Base-by-base conservation (phyloP, 2,113 vertebrate species). In the Lamprologus tigripictilis region DNA sequence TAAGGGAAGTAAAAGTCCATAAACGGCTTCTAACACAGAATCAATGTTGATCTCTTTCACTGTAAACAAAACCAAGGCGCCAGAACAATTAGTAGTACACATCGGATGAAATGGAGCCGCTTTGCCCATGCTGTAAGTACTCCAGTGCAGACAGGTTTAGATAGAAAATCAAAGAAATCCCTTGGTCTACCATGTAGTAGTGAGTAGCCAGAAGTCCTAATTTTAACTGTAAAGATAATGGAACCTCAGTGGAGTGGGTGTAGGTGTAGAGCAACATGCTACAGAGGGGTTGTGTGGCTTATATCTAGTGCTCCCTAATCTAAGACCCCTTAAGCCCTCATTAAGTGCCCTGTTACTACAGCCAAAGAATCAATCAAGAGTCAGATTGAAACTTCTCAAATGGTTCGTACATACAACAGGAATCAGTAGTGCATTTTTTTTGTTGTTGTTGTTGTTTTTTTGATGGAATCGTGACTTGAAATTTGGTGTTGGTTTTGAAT, bases 41-140 rank as follows among this genome's bases (percentile, higher is more conserved):
- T 89, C 80, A 53, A 49, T 84, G 55, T 91, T 90, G 73, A 89
- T 90, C 51, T 78, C 84, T 85, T 86, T 84, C 53, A 58, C 88
- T 93, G 90, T 91, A 93, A 94, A 92, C 85, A 92, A 93, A 94
- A 89, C 53, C 42, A 79, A 92, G 86, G 87, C 5, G 63, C 53
- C 80, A 83, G 49, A 90, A 94, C 82, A 90, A 90, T 94, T 91
- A 93, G 82, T 68, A 79, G 31, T 79, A 79, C 87, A 92, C 6
- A 17, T 81, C 81, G 79, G 79, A 68, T 71, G 63, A 82, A 84
- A 83, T 55, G 17, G 21, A 84, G 76, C 71, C 6, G 17, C 79
- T 87, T 68, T 89, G 88, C 45, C 82, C 82, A 76, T 87, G 92
- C 89, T 88, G 81, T 82, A 79, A 82, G 51, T 84, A 84, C 86